phyloP scores from a whole-genome alignment of 1,140 invertebrate species.

The Hermetia illucens region DNA sequence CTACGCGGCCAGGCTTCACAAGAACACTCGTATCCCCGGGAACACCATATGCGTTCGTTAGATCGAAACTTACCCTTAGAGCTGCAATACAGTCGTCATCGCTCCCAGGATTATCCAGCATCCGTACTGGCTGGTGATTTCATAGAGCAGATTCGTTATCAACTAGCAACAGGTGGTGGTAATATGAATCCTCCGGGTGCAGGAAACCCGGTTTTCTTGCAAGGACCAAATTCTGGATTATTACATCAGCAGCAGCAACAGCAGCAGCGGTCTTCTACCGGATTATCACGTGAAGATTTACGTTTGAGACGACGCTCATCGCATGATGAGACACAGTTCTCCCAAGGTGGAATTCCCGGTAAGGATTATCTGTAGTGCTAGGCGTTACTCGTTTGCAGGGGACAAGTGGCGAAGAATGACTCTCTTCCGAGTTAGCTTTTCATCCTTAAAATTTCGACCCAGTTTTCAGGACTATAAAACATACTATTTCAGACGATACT shows the following conservation, averaged over 20 bases:
- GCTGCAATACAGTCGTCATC: conserved; percentile 28
- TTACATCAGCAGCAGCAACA: conserved; percentile 23
- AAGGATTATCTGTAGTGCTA: too few relatives aligned
- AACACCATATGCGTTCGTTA: conserved; percentile 29
- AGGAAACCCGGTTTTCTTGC: neutral
- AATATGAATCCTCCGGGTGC: conserved; percentile 21
- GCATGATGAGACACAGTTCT: conserved; percentile 27
- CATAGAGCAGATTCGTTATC: conserved; percentile 26
- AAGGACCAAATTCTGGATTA: conserved; percentile 16
- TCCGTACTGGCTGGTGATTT: too few relatives aligned
- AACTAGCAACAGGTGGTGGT: conserved; percentile 13
- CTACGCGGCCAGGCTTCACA: conserved; percentile 21
- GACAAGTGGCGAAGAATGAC: too few relatives aligned
- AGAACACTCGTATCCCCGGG: conserved; percentile 13
- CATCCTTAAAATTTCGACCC: too few relatives aligned
- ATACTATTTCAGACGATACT: too few relatives aligned
- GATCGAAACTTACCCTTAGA: conserved; percentile 28
- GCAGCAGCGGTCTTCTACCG: conserved; percentile 8
- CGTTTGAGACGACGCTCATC: conserved; percentile 27
- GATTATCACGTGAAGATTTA: conserved; percentile 23
- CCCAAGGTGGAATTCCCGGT: conserved; percentile 23
- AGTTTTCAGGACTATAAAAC: too few relatives aligned
- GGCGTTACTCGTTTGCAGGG: too few relatives aligned
- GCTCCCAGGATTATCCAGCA: conserved; percentile 8
- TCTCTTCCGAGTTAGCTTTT: too few relatives aligned